Base-by-base conservation (phyloP, 2,113 vertebrate species). In the Nycticebus coucang region DNA sequence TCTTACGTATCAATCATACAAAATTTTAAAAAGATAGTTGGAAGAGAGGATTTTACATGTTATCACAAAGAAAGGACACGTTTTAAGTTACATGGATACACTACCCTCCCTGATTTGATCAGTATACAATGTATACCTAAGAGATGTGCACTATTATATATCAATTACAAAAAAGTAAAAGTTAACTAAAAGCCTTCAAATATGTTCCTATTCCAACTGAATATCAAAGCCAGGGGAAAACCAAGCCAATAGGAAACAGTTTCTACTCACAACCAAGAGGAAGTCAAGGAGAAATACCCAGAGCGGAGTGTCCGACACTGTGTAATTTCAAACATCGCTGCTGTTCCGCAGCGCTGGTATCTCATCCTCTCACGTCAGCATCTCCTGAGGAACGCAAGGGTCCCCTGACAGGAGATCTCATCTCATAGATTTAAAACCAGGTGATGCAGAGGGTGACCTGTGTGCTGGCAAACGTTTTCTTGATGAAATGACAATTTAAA, bases 341-440 rank as follows among this genome's bases (percentile, higher is more conserved):
- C 7, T 12, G 8, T 11, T 33, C 69, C 33, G 4, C 0, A 7
- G 26, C 15, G 0, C 19, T 14, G 64, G n/a, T 7, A 12, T 7
- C 18, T 5, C n/a, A 33, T 15, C 19, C 41, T 75, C 72, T 17
- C 11, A 45, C 4, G 3, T 4, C 8, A 4, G 6, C 5, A 8
- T 8, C 28, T 2, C 14, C 28, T 1, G 15, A 60, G 50, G 50
- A 60, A 41, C 3, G 21, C 11, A 33, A 59, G 7, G 50, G 7
- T 26, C 26, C 69, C 0, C 0, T 2, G n/a, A 30, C 13, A 68
- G 30, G 55, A 87, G 33, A 69, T 50, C 22, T 60, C 64, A 30
- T 4, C 14, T 21, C 7, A 5, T 8, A 28, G 24, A 57, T 30
- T 33, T 62, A 50, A 89, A 89, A 77, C 6, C 41, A 74, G 75